These are phyloP conservation scores for Rugalucina vietnamica DNA, from an alignment of 2,888 invertebrate species.

Conservation along the genomic window DNA sequence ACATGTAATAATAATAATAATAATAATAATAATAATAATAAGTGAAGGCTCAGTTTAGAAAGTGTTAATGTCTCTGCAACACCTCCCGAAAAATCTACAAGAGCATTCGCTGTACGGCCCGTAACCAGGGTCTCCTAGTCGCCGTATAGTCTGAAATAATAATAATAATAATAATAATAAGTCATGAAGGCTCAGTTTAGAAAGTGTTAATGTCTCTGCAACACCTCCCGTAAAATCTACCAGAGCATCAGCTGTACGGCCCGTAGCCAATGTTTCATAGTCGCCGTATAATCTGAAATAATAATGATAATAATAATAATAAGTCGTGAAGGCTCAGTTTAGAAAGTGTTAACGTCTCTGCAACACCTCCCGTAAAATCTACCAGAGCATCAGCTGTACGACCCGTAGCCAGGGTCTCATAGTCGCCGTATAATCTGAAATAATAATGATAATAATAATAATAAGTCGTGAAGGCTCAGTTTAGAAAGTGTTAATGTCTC, in stretches of 20 bases:
- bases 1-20: not conserved
- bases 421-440: conserved; percentile 86
- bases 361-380: conserved; percentile 87
- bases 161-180: conserved; percentile 23
- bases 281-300: conserved; percentile 85
- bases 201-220: conserved; percentile 85
- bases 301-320: not conserved
- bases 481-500: conserved; percentile 84
- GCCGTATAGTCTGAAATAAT: conserved; percentile 84
- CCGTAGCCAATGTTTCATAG: conserved; percentile 86
- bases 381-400: conserved; percentile 86
- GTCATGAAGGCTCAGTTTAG: conserved; percentile 57
- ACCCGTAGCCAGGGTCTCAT: conserved; percentile 86
- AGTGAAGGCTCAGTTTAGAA: conserved; percentile 51
- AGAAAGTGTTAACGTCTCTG: conserved; percentile 85
- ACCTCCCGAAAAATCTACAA: conserved; percentile 87
- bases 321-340: conserved; percentile 60
- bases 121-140: conserved; percentile 86
- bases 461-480: conserved; percentile 59
- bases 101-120: conserved; percentile 86
- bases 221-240: conserved; percentile 88
- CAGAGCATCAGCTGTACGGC: conserved; percentile 86
- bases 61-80: conserved; percentile 86
- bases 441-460: no score
- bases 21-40: not conserved